These are phyloP conservation scores for Syrista parreyssii DNA, from an alignment of 2,888 invertebrate genomes.

Conservation along the genomic window DNA sequence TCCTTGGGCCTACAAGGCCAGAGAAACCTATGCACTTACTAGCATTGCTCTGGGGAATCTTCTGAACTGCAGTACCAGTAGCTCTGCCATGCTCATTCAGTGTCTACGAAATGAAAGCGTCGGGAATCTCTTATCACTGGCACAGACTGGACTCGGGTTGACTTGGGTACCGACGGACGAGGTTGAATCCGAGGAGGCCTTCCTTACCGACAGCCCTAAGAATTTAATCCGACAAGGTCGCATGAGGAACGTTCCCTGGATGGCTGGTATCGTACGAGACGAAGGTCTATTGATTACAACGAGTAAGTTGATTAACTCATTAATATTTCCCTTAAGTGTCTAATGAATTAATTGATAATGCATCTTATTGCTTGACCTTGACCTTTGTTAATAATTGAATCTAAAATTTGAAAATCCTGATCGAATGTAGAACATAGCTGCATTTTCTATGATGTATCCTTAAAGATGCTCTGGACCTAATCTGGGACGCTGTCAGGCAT, in stretches of 20 bases:
- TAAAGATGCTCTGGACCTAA: too few species aligned
- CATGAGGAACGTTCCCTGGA: constrained; percentile 32
- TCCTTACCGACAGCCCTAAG: constrained; percentile 32
- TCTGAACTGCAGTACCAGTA: constrained; percentile 27
- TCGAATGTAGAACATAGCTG: too few species aligned
- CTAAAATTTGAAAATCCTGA: too few species aligned
- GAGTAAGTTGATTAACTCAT: background rate
- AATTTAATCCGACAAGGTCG: constrained; percentile 21
- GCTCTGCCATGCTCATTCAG: constrained; percentile 27
- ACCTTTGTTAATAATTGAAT: too few species aligned
- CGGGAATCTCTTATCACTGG: constrained; percentile 15
- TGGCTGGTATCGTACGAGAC: constrained; percentile 30
- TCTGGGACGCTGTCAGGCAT: too few species aligned
- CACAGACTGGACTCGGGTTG: background rate
- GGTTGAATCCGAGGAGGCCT: constrained; percentile 31
- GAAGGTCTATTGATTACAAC: constrained; percentile 33
- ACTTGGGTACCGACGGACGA: constrained; percentile 37
- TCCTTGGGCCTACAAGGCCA: background rate
- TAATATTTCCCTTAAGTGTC: too few species aligned
- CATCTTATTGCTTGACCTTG: too few species aligned
- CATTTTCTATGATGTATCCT: too few species aligned
- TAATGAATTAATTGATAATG: too few species aligned
- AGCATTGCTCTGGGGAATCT: constrained; percentile 20
- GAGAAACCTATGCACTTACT: background rate
- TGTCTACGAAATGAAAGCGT: constrained; percentile 30